Conservation (phyloP, 2,113 vertebrate genomes). For the Silurus meridionalis region DNA sequence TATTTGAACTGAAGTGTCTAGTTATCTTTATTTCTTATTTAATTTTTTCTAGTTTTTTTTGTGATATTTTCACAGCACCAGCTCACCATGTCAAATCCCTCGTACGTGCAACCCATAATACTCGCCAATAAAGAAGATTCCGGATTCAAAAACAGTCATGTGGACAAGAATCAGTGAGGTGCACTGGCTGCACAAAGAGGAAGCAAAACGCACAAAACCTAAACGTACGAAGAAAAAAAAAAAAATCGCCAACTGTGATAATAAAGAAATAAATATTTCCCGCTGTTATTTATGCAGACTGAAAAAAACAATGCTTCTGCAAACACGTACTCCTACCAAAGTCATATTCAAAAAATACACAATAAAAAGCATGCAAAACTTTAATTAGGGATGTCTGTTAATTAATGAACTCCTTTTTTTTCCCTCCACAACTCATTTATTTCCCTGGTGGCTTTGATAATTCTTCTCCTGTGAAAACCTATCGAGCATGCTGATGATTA, state of each 20-base stretch:
- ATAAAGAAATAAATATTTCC: background rate
- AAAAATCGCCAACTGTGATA: background rate
- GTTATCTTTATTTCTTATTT: no score
- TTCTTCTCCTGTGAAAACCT: slow-evolving; percentile 19
- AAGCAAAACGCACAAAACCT: background rate
- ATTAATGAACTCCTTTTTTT: slow-evolving; percentile 41
- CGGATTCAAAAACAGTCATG: no score
- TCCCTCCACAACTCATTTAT: background rate
- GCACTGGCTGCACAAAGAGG: no score
- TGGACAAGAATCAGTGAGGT: background rate
- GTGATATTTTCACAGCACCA: no score
- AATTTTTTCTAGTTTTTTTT: no score
- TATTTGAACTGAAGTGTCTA: no score
- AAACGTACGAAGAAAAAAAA: no score
- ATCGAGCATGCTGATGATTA: background rate
- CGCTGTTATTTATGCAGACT: background rate
- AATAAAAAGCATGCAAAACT: background rate
- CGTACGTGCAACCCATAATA: no score
- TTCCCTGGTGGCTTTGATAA: background rate
- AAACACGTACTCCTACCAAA: no score
- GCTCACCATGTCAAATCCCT: no score
- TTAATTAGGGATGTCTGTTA: background rate
- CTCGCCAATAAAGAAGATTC: no score
- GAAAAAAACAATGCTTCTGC: background rate
- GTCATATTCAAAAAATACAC: no score